Percentiles rank a stretch among this genome's conserved stretches.
Evolutionary conservation across 2,113 vertebrate species (phyloP).

Genomic region (Egretta garzetta): DNA sequence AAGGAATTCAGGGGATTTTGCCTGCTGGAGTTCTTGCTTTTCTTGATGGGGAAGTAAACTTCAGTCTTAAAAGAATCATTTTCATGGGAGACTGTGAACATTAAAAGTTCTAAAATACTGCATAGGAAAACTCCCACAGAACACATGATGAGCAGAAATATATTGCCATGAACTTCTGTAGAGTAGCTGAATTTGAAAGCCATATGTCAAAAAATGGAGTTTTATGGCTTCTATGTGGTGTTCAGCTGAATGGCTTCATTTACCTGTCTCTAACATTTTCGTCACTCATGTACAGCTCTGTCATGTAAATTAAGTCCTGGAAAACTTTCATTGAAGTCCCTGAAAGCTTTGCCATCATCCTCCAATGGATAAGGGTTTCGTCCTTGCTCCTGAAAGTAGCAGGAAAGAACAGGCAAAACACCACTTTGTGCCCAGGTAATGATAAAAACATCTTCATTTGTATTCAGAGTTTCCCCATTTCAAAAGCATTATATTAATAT

Average conservation of each 20-base stretch:
- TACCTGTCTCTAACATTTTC: background rate
- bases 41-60: background rate
- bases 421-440: background rate
- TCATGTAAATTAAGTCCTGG: background rate
- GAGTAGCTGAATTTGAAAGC: constrained; percentile 9
- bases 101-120: constrained; percentile 1
- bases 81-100: background rate
- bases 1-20: background rate
- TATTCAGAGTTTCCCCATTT: background rate
- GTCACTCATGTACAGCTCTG: background rate
- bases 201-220: background rate
- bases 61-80: constrained; percentile 1
- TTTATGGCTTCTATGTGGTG: background rate
- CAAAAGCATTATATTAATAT: background rate
- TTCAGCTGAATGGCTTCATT: background rate
- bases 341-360: background rate
- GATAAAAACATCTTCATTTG: background rate
- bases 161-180: background rate
- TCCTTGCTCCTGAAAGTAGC: background rate
- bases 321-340: background rate
- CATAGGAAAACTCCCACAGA: constrained; percentile 31
- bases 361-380: background rate
- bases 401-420: background rate
- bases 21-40: background rate
- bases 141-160: constrained; percentile 35